Conservation (phyloP, 2,888 invertebrate genomes). For the Eilema caniola region DNA sequence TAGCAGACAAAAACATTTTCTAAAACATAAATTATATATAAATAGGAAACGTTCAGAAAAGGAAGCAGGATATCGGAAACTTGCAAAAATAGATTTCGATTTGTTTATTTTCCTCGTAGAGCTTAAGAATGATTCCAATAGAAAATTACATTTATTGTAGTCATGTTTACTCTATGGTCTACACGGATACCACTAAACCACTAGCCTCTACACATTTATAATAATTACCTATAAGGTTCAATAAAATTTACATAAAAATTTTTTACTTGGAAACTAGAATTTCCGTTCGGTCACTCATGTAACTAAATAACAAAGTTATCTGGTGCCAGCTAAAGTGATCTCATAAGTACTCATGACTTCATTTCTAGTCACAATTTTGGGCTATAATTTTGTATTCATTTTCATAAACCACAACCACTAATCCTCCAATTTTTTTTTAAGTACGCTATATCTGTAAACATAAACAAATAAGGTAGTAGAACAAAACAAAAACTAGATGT, state of each 20-base stretch:
- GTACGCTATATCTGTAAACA: neutral
- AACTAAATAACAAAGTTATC: neutral
- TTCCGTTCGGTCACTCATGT: too few species aligned
- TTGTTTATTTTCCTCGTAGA: conserved; percentile 10
- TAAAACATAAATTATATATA: neutral
- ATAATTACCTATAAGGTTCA: too few species aligned
- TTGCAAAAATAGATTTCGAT: conserved; percentile 10
- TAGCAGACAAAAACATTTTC: neutral
- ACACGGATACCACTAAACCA: too few species aligned
- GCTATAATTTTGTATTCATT: neutral
- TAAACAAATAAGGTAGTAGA: neutral
- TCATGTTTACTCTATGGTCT: too few species aligned
- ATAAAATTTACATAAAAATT: too few species aligned
- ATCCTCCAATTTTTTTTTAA: neutral
- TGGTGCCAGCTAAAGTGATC: neutral
- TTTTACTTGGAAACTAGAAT: too few species aligned
- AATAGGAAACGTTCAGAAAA: neutral
- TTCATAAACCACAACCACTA: neutral
- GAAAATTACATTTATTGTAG: too few species aligned
- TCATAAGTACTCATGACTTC: too few species aligned
- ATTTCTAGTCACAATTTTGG: neutral
- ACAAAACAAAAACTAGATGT: conserved; percentile 3
- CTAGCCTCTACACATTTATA: too few species aligned
- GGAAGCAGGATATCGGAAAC: conserved; percentile 1
- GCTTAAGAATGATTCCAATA: neutral